Evolutionary conservation across 2,113 vertebrate genomes (phyloP).

Genomic region (Xiphias gladius): DNA sequence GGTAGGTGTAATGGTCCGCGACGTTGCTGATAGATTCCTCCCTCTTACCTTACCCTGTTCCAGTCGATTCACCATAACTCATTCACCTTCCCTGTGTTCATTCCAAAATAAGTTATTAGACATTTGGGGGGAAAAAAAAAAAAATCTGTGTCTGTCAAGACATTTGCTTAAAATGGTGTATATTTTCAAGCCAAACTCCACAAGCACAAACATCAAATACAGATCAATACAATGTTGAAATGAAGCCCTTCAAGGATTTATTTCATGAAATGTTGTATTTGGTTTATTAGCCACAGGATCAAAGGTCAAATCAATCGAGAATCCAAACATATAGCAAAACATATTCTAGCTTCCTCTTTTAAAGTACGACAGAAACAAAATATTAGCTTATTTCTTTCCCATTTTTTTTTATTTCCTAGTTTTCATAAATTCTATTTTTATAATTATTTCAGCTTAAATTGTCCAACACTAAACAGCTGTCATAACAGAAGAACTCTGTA

Average conservation of each 20-base stretch:
- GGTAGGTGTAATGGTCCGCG: constrained; percentile 58
- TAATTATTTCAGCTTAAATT: not conserved
- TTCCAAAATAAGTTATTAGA: not conserved
- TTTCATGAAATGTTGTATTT: constrained; percentile 8
- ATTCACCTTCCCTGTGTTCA: not conserved
- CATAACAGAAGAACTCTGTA: constrained; percentile 2
- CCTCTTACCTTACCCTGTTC: not conserved
- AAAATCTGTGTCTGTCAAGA: not conserved
- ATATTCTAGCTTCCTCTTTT: not conserved
- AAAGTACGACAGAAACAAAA: not conserved
- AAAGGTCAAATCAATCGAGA: constrained; percentile 39
- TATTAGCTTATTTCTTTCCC: not conserved
- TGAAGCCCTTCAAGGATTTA: not conserved
- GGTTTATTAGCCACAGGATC: constrained; percentile 7
- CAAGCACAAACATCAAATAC: not conserved
- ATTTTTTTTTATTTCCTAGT: not conserved
- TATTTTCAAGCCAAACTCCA: not conserved
- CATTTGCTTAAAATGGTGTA: not conserved
- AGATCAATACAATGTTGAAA: constrained; percentile 44
- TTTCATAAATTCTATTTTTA: not conserved
- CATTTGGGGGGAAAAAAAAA: not conserved
- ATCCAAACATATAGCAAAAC: not conserved
- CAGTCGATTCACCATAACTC: not conserved
- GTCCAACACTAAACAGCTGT: constrained; percentile 1
- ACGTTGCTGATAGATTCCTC: constrained; percentile 52